Evolutionary conservation across 1,140 invertebrate genomes (phyloP).

Genomic region (Drosophila littoralis): DNA sequence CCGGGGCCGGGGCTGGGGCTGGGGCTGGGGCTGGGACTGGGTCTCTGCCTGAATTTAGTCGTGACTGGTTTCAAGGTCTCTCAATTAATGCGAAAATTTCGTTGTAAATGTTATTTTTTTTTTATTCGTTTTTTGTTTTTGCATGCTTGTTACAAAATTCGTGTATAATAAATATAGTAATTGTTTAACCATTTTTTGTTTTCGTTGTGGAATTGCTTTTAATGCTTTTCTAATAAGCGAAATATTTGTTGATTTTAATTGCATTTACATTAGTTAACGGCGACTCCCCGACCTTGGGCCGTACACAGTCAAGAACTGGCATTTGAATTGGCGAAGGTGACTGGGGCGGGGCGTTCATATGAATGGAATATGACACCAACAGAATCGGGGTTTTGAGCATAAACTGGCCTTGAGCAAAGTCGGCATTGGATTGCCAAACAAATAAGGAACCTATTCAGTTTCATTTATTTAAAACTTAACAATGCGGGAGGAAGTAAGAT

Average conservation of each 20-base stretch:
- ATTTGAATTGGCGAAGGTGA: conserved; percentile 39
- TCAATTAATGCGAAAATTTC: conserved; percentile 82
- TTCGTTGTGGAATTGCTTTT: conserved; percentile 41
- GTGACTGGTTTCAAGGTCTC: conserved; percentile 79
- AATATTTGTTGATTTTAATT: conserved; percentile 77
- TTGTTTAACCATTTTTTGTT: conserved; percentile 59
- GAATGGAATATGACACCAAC: conserved; percentile 15
- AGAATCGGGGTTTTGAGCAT: conserved; percentile 6
- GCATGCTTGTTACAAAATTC: conserved; percentile 75
- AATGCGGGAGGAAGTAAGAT: too few relatives aligned
- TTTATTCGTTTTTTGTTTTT: conserved; percentile 54
- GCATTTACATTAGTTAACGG: conserved; percentile 42
- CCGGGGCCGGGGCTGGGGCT: conserved; percentile 9
- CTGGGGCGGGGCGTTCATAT: conserved; percentile 21
- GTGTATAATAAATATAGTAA: conserved; percentile 81
- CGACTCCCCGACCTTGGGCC: conserved; percentile 57
- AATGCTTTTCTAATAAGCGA: conserved; percentile 79
- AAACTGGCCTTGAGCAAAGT: neutral
- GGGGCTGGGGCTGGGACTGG: conserved; percentile 51
- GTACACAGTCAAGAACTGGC: conserved; percentile 43
- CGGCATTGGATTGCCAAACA: conserved; percentile 8
- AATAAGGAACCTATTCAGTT: conserved; percentile 4
- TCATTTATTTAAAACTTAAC: too few relatives aligned
- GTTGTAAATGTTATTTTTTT: conserved; percentile 58
- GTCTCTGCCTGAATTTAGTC: conserved; percentile 77